phyloP scores from a whole-genome alignment of 2,888 invertebrate genomes.

The Parnassius glacialis region DNA sequence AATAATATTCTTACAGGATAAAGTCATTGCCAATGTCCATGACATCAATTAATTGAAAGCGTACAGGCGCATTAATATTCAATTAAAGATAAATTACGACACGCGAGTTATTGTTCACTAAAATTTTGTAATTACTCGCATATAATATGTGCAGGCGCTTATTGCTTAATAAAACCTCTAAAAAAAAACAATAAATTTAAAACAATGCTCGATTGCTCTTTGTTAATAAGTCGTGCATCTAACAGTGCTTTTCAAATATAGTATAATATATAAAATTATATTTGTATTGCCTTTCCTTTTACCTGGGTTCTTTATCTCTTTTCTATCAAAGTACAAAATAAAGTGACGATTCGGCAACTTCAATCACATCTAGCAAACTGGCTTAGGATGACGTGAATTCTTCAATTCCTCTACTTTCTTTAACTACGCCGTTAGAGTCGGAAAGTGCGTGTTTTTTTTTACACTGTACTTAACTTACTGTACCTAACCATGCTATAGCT shows the following conservation, averaged over 20 bases:
- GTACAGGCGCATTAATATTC: background rate
- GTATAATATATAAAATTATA: background rate
- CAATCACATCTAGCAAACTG: background rate
- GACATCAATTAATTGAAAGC: background rate
- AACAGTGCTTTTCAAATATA: background rate
- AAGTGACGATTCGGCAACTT: background rate
- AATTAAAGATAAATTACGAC: background rate
- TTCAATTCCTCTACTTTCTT: background rate
- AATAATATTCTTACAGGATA: no score
- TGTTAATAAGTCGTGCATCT: background rate
- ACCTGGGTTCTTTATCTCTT: background rate
- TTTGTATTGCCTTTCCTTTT: background rate
- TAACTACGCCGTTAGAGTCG: no score
- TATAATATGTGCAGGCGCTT: background rate
- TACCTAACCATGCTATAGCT: background rate
- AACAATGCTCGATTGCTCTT: background rate
- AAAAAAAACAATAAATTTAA: background rate
- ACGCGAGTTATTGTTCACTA: background rate
- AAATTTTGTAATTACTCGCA: no score
- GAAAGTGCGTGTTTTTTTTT: no score
- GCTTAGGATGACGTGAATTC: background rate
- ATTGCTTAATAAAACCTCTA: background rate
- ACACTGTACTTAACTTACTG: background rate
- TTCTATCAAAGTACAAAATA: background rate
- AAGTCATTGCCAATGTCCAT: no score